Evolutionary conservation across 2,888 invertebrate genomes (phyloP), one percentile per base, ranked within the genome.

Genomic region (Charanyca ferruginea): DNA sequence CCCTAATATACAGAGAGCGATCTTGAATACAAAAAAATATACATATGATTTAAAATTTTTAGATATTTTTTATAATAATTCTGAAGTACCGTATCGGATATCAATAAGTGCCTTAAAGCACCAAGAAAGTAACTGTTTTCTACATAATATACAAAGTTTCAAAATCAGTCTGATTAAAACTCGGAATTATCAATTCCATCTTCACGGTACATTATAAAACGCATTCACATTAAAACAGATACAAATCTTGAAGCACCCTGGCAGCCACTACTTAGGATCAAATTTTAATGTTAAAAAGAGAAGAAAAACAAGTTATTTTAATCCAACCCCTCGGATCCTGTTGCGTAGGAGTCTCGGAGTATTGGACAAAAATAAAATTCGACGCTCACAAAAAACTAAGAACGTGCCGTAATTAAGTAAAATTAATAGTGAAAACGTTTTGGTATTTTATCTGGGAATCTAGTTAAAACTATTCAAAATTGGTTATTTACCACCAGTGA

Each of bases 251-350:
- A 54, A 69, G 45, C 71, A 61, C 53, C 74, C 25, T 54, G 61
- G 49, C 62, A 69, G 69, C 66, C 58, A 52, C 76, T 79, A 82
- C 81, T 85, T 78, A 84, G 81, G 84, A 80, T 87, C 81, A 81
- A 71, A 85, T 84, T 79, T 82, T 75, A 66, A 85, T 84, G 80
- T 82, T 75, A 66, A 80, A 83, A 81, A 81, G 74, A 72, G 49
- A 58, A 78, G 69, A 70, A 83, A 78, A 84, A 85, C 79, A 48
- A 80, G 85, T 85, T 88, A 89, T 89, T 89, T 89, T 87, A 87
- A 89, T 89, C 87, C 88, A 71, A 72, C 87, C 87, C 87, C 77
- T 79, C 76, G 53, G 75, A 81, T 83, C 82, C 77, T 73, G 69
- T 75, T 72, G 68, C 79, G 68, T 42, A 61, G 52, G 45, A 57